Evolutionary conservation across 92 coral and sea anemone genomes (phyloP), one percentile per base, ranked within the genome.

Genomic region (Actinernus sp.): DNA sequence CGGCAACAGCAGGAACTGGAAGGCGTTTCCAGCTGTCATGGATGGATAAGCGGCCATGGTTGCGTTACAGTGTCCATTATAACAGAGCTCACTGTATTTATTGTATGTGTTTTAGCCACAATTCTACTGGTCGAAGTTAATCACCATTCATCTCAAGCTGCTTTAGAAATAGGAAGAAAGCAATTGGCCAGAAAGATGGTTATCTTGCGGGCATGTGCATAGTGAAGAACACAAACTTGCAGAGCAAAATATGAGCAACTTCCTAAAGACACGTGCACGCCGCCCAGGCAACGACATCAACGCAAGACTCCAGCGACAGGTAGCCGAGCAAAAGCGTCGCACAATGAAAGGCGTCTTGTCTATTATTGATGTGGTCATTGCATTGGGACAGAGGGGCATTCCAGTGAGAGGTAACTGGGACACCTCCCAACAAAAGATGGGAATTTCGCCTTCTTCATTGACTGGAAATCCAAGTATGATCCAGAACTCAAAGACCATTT

Each of bases 381-480:
- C 62, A 10, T 74, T 63, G 25, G 76, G 81, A 64, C 70, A 62
- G 48, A 51, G 81, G 54, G 63, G 61, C 22, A 61, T 73, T 32
- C 23, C 60, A 20, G 62, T 63, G 5, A 34, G 76, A 36, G 76
- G 76, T 19, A 75, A 75, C 74, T 65, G 82, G 76, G 74, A 21
- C 51, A 39, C 51, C 26, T 54, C 55, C 12, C 21, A 49, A 46
- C 21, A 29, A 61, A 28, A 52, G 65, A 45, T 26, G 46, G 77
- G 44, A 67, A 76, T 65, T 76, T 67, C 44, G 31, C 73, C 46
- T 74, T 74, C 61, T 76, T 67, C 51, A 60, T 76, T 26, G 62
- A 75, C 76, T 75, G 76, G 83, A 76, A 76, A 68, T 66, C 84
- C 27, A 58, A 66, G 56, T 65, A 65, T 54, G 76, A 52, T 43